Evolutionary conservation across 2,797 vertebrate species (phyloP).

Genomic region (Urocyon cinereoargenteus): DNA sequence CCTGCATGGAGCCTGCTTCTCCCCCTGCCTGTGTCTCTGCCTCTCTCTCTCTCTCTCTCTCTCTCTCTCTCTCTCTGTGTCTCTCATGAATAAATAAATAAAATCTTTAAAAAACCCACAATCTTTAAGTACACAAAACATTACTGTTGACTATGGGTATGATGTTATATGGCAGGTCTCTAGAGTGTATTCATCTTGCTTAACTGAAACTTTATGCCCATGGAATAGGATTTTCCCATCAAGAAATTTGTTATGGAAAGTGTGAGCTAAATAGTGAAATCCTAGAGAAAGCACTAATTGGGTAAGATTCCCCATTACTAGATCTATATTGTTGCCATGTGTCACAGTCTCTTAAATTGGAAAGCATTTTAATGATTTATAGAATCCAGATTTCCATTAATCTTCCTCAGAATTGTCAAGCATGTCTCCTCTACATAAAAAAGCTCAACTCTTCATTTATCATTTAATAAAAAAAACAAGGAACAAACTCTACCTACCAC

Average conservation of each 20-base stretch:
- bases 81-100: too few relatives aligned
- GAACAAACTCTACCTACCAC: background rate
- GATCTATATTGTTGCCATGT: background rate
- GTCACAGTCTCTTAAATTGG: background rate
- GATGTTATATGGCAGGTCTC: background rate
- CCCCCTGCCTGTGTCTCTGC: too few relatives aligned
- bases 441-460: background rate
- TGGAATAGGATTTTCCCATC: background rate
- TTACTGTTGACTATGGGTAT: background rate
- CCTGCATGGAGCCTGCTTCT: too few relatives aligned
- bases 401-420: background rate
- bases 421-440: background rate
- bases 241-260: background rate
- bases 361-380: conserved; percentile 27
- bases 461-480: background rate
- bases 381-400: background rate
- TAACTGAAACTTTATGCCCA: background rate
- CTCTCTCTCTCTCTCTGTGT: too few relatives aligned
- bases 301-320: background rate
- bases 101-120: background rate
- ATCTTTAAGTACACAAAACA: background rate
- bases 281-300: background rate
- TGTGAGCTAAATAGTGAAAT: background rate
- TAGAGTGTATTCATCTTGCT: background rate
- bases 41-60: too few relatives aligned